These are phyloP conservation scores for Ariopsis seemanni DNA, from an alignment of 2,113 vertebrate species.

Conservation along the genomic window DNA sequence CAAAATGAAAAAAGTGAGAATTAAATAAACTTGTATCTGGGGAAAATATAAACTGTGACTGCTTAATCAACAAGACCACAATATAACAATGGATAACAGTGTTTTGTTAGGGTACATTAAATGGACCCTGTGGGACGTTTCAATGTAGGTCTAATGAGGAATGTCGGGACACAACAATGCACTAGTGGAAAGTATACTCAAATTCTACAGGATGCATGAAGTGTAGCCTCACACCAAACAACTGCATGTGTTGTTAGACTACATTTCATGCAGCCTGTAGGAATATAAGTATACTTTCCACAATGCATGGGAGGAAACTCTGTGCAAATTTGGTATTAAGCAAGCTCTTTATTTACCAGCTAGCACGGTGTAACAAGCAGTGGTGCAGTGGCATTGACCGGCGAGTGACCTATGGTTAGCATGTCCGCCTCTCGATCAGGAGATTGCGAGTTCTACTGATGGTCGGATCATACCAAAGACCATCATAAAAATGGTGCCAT, in stretches of 20 bases:
- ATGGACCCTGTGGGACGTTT: background rate
- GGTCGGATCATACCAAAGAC: too few relatives aligned
- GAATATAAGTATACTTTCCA: background rate
- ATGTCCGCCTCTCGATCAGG: too few relatives aligned
- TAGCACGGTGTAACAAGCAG: background rate
- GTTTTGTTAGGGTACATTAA: background rate
- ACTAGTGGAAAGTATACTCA: background rate
- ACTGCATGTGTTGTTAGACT: background rate
- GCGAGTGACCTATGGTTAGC: too few relatives aligned
- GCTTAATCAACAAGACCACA: background rate
- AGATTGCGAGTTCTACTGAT: too few relatives aligned
- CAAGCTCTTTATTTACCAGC: background rate
- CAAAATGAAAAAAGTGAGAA: background rate
- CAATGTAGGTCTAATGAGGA: background rate
- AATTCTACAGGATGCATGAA: background rate
- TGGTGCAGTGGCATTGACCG: too few relatives aligned
- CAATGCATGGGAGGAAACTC: too few relatives aligned
- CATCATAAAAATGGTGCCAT: too few relatives aligned
- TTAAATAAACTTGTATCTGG: conserved; percentile 26
- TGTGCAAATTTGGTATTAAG: background rate
- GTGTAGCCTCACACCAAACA: background rate
- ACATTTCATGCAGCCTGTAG: background rate
- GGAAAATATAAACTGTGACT: background rate
- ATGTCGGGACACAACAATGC: background rate
- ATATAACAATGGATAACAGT: background rate